Evolutionary conservation across 1,140 invertebrate genomes (phyloP).

Genomic region (Calliopsis andreniformis): DNA sequence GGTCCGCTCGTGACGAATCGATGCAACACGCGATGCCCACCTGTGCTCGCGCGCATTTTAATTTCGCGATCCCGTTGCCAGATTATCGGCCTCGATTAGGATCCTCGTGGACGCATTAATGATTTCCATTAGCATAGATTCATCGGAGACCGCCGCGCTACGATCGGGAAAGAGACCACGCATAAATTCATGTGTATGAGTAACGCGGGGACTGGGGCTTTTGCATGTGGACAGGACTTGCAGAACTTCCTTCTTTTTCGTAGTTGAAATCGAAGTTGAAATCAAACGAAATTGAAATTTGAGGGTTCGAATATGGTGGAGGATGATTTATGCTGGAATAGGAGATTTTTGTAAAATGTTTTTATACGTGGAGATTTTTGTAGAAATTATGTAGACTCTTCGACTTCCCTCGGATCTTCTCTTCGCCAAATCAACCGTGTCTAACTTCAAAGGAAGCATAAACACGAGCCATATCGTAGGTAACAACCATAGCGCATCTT

Average conservation of each 20-base stretch:
- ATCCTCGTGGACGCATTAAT: slow-evolving; percentile 74
- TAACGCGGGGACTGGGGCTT: slow-evolving; percentile 33
- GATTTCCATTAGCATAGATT: slow-evolving; percentile 79
- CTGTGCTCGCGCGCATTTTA: slow-evolving; percentile 74
- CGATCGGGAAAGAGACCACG: slow-evolving; percentile 34
- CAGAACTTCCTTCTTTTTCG: slow-evolving; percentile 34
- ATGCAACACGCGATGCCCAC: slow-evolving; percentile 65
- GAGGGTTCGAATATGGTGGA: no score
- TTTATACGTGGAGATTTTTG: no score
- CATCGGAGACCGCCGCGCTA: slow-evolving; percentile 56
- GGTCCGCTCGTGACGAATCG: slow-evolving; percentile 4
- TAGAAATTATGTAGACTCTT: neutral
- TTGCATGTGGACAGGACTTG: slow-evolving; percentile 64
- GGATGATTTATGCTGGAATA: no score
- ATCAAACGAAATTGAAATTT: no score
- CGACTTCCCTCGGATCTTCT: neutral
- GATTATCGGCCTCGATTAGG: slow-evolving; percentile 69
- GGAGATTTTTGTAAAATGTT: no score
- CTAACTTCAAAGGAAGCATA: slow-evolving; percentile 2
- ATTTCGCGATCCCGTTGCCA: slow-evolving; percentile 63
- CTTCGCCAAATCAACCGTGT: neutral
- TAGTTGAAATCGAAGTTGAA: no score
- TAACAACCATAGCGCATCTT: no score
- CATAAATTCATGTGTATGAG: slow-evolving; percentile 52
- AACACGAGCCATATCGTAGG: neutral